Conservation (phyloP, 2,888 invertebrate genomes). For the Orthosia incerta region DNA sequence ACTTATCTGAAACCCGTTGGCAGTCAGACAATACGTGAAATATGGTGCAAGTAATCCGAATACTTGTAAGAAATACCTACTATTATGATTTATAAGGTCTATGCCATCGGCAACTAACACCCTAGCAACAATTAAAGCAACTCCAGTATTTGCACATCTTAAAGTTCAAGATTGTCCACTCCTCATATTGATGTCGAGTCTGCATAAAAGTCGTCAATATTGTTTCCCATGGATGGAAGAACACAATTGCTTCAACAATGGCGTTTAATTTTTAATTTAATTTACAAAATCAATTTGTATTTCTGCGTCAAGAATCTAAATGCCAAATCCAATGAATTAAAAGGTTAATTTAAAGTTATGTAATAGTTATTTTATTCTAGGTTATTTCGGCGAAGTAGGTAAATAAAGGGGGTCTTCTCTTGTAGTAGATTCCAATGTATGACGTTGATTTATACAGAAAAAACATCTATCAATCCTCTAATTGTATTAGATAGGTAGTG, state of each 20-base stretch:
- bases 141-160: slow-evolving; percentile 26
- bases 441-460: not conserved
- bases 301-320: not conserved
- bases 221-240: not conserved
- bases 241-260: not conserved
- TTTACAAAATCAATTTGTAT: slow-evolving; percentile 6
- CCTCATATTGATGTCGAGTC: slow-evolving; percentile 7
- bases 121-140: slow-evolving; percentile 44
- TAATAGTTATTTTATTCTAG: not conserved
- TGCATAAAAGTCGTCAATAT: not conserved
- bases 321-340: not conserved
- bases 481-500: slow-evolving; percentile 28
- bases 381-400: not conserved
- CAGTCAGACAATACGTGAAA: slow-evolving; percentile 40
- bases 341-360: not conserved
- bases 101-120: slow-evolving; percentile 42
- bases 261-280: slow-evolving; percentile 20
- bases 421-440: not conserved
- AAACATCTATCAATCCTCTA: slow-evolving; percentile 4
- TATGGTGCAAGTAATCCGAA: slow-evolving; percentile 50
- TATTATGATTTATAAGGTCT: slow-evolving; percentile 33
- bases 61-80: slow-evolving; percentile 45
- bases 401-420: not conserved
- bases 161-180: slow-evolving; percentile 17
- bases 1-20: slow-evolving; percentile 42